These are phyloP conservation scores for Anoncus sp. DNA, from an alignment of 2,888 invertebrate species.

Conservation along the genomic window DNA sequence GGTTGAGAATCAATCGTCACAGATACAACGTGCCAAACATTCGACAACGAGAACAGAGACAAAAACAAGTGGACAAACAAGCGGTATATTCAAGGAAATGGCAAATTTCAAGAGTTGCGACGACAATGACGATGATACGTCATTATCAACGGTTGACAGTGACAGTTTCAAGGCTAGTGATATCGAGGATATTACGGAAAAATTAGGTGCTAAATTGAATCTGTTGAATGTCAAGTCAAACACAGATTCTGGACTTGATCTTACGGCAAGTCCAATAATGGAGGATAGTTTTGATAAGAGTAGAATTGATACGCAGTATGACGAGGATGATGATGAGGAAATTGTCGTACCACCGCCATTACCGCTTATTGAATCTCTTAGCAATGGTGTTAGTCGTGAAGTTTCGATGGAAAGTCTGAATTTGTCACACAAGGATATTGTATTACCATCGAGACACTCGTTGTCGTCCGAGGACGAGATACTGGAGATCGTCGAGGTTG, in stretches of 20 bases:
- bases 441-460: constrained; percentile 86
- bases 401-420: constrained; percentile 93
- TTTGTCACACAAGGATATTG: constrained; percentile 89
- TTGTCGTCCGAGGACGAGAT: constrained; percentile 89
- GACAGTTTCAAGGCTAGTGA: constrained; percentile 79
- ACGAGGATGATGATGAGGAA: constrained; percentile 88
- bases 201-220: constrained; percentile 79
- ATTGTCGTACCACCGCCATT: constrained; percentile 92
- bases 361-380: constrained; percentile 91
- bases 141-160: constrained; percentile 78
- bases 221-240: constrained; percentile 79
- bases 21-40: constrained; percentile 89
- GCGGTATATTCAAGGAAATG: constrained; percentile 84
- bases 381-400: constrained; percentile 87
- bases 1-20: constrained; percentile 95
- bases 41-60: constrained; percentile 83
- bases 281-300: constrained; percentile 76
- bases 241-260: constrained; percentile 79
- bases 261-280: constrained; percentile 79
- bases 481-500: constrained; percentile 91
- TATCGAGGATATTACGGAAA: constrained; percentile 81
- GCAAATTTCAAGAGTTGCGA: constrained; percentile 87
- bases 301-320: constrained; percentile 77
- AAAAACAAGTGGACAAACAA: constrained; percentile 83
- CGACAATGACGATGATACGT: constrained; percentile 85